These are phyloP conservation scores for Ctenochaetus hawaiiensis DNA, from an alignment of 2,797 vertebrate genomes.

Conservation along the genomic window DNA sequence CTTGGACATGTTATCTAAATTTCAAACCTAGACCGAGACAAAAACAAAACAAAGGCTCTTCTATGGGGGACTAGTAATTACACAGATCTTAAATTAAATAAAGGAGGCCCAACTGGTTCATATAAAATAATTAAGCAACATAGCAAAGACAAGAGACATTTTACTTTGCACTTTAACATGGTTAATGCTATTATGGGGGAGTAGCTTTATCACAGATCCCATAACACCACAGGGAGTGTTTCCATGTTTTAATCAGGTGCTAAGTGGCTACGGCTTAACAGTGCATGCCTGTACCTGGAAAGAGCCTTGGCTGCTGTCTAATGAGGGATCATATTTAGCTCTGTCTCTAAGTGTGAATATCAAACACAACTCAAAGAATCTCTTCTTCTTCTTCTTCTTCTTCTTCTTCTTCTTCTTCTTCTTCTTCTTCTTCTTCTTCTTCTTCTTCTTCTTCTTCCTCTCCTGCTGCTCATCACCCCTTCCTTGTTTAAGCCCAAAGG, in stretches of 20 bases:
- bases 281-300: constrained; percentile 74
- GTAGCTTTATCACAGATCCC: constrained; percentile 67
- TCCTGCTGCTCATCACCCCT: constrained; percentile 31
- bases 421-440: background rate
- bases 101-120: constrained; percentile 42
- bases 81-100: constrained; percentile 30
- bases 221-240: constrained; percentile 75
- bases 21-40: background rate
- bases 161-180: constrained; percentile 64
- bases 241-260: constrained; percentile 83
- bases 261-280: constrained; percentile 82
- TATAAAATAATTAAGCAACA: constrained; percentile 61
- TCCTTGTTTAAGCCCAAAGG: constrained; percentile 52
- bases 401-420: constrained; percentile 18
- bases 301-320: constrained; percentile 72
- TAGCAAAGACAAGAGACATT: constrained; percentile 55
- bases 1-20: background rate
- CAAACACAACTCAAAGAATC: constrained; percentile 65
- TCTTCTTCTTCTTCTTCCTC: constrained; percentile 9
- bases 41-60: constrained; percentile 1
- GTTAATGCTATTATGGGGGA: constrained; percentile 63
- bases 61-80: constrained; percentile 39
- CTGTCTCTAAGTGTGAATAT: constrained; percentile 80
- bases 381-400: background rate
- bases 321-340: constrained; percentile 80